phyloP scores from a whole-genome alignment of 2,113 vertebrate species.

The Varanus salvator region DNA sequence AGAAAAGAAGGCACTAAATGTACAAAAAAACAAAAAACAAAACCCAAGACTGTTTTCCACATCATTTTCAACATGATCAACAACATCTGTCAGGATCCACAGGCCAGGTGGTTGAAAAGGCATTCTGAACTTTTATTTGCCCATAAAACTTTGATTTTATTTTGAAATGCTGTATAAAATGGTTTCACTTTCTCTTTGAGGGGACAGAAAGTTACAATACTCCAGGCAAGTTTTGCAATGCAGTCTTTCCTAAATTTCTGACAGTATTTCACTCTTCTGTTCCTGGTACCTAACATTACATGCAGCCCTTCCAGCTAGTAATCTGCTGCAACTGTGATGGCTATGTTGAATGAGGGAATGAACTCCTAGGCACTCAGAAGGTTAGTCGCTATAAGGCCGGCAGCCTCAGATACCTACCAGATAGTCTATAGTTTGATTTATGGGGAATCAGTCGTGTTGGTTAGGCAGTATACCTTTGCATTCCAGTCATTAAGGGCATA shows the following conservation, averaged over 20 bases:
- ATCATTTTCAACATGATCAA: background rate
- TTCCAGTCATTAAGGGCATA: too few species aligned
- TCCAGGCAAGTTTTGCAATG: background rate
- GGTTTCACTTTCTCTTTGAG: background rate
- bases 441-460: too few species aligned
- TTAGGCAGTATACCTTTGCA: too few species aligned
- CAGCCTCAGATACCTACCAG: background rate
- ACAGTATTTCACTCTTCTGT: too few species aligned
- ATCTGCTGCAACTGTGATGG: background rate
- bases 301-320: background rate
- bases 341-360: background rate
- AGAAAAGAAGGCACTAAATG: background rate
- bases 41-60: background rate
- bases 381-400: too few species aligned
- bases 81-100: background rate
- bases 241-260: background rate
- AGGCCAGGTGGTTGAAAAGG: background rate
- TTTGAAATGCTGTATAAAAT: background rate
- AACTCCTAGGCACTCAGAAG: too few species aligned
- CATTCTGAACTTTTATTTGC: background rate
- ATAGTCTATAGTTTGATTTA: background rate
- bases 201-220: background rate
- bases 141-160: background rate
- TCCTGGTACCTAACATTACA: background rate
- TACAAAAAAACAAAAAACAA: background rate